These are phyloP conservation scores for Alosa alosa DNA, from an alignment of 2,113 vertebrate species.

Conservation along the genomic window DNA sequence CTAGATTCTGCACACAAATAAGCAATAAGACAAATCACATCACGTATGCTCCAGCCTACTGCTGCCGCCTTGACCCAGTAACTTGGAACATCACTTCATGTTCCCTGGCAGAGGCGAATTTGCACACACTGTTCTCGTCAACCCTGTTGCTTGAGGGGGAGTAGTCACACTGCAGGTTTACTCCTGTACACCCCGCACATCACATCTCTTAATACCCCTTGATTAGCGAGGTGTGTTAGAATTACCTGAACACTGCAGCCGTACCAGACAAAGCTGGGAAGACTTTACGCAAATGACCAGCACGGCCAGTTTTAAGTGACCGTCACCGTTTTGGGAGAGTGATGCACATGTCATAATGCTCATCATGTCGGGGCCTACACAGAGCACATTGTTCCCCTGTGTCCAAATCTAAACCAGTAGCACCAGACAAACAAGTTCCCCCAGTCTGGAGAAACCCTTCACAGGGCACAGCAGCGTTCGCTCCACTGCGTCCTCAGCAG, in stretches of 20 bases:
- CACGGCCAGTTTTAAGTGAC: too few relatives aligned
- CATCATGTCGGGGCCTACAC: too few relatives aligned
- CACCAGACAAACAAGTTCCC: neutral
- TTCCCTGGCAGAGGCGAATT: neutral
- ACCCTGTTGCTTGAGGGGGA: too few relatives aligned
- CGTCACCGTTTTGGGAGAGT: neutral
- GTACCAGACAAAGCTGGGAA: neutral
- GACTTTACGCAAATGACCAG: neutral
- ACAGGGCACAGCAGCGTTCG: neutral
- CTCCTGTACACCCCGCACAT: neutral
- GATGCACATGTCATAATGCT: neutral
- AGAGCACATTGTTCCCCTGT: neutral
- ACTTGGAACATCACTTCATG: too few relatives aligned
- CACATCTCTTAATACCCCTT: neutral
- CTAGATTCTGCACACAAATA: neutral
- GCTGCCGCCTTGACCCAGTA: neutral
- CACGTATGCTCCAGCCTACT: neutral
- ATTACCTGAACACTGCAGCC: neutral
- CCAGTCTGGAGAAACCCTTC: neutral
- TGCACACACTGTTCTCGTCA: neutral
- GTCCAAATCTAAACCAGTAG: neutral
- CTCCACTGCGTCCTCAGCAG: too few relatives aligned
- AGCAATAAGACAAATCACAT: neutral
- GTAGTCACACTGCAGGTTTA: neutral
- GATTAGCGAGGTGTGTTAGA: neutral